These are phyloP conservation scores for Iselma pallidipennis DNA, from an alignment of 2,888 invertebrate species.

Conservation along the genomic window DNA sequence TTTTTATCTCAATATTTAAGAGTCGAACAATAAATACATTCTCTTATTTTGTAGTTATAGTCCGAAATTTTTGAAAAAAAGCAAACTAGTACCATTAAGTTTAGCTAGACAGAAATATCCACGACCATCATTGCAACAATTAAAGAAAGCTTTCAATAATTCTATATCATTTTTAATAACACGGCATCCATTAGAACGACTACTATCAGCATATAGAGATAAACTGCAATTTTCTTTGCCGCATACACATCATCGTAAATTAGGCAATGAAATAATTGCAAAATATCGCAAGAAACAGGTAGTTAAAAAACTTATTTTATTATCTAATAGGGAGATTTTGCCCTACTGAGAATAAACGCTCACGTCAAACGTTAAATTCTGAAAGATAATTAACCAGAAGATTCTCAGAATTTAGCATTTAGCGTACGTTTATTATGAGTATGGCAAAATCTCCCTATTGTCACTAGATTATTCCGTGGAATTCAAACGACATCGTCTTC, in stretches of 20 bases:
- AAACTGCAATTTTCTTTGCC: constrained; percentile 83
- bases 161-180: constrained; percentile 82
- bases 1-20: background rate
- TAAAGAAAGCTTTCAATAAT: constrained; percentile 69
- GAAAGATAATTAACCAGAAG: no score
- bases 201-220: constrained; percentile 82
- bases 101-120: constrained; percentile 80
- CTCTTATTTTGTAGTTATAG: constrained; percentile 61
- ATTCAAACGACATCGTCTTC: no score
- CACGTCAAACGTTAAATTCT: no score
- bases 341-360: no score
- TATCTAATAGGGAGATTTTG: no score
- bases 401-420: no score
- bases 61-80: constrained; percentile 74
- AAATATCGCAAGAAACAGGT: constrained; percentile 68
- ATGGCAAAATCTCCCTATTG: no score
- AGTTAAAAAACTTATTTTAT: constrained; percentile 25
- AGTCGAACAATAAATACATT: no score
- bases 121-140: constrained; percentile 71
- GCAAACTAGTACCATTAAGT: constrained; percentile 76
- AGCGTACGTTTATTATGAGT: no score
- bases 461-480: no score
- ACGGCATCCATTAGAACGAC: constrained; percentile 77
- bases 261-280: constrained; percentile 76
- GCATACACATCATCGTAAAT: constrained; percentile 79